Evolutionary conservation across 1,140 invertebrate species (phyloP).

Genomic region (Listronotus bonariensis): DNA sequence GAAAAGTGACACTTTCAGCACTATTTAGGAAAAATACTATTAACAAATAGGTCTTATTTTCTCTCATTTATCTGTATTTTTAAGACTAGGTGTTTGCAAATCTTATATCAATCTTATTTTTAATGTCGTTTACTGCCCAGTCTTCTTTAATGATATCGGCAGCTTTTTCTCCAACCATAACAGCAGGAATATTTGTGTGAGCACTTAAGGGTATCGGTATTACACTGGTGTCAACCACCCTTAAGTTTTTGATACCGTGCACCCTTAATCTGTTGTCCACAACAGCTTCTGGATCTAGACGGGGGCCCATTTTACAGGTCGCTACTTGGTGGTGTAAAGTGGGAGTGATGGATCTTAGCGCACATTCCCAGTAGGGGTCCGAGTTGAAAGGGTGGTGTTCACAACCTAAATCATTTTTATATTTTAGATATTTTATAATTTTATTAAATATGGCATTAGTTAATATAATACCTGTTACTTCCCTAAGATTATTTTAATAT

Average conservation of each 20-base stretch:
- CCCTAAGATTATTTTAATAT: not conserved
- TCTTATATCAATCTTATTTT: not conserved
- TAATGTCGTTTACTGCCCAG: conserved; percentile 23
- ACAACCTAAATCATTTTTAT: conserved; percentile 61
- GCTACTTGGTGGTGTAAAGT: conserved; percentile 73
- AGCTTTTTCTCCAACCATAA: conserved; percentile 65
- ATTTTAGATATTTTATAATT: too few relatives aligned
- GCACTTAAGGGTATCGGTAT: conserved; percentile 71
- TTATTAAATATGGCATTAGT: too few relatives aligned
- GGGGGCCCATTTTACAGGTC: conserved; percentile 78
- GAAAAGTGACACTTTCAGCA: too few relatives aligned
- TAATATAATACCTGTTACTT: conserved; percentile 24
- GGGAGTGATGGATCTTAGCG: conserved; percentile 65
- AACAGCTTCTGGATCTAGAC: conserved; percentile 67
- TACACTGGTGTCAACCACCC: conserved; percentile 77
- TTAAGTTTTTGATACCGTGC: conserved; percentile 68
- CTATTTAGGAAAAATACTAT: too few relatives aligned
- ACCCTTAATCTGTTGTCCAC: conserved; percentile 75
- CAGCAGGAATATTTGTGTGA: conserved; percentile 58
- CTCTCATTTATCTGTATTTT: too few relatives aligned
- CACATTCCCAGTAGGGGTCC: conserved; percentile 75
- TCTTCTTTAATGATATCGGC: conserved; percentile 61
- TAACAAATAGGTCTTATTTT: too few relatives aligned
- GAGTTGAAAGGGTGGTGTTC: conserved; percentile 53
- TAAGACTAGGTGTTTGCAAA: too few relatives aligned